Conservation (phyloP, 2,888 invertebrate species). For the Abscondita cerata region DNA sequence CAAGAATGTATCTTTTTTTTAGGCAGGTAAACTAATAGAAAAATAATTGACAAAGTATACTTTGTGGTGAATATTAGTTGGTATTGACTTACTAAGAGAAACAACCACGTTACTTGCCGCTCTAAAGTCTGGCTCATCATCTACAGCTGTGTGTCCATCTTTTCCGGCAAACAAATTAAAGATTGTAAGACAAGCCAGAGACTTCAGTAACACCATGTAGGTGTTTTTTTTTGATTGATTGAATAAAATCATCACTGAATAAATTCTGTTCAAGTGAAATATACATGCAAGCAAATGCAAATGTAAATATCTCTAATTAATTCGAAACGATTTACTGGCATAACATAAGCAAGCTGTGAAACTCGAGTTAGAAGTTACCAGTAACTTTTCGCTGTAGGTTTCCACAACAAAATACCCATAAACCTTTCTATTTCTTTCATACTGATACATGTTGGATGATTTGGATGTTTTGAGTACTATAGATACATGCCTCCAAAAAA, state of each 20-base stretch:
- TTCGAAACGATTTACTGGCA: conserved; percentile 18
- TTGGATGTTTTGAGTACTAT: conserved; percentile 13
- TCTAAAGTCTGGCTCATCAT: conserved; percentile 38
- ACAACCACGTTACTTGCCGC: conserved; percentile 42
- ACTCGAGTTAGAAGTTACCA: conserved; percentile 16
- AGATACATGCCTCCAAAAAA: conserved; percentile 15
- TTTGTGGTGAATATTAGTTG: conserved; percentile 35
- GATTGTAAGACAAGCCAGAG: conserved; percentile 21
- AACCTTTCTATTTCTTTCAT: conserved; percentile 15
- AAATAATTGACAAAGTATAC: conserved; percentile 45
- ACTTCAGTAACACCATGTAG: conserved; percentile 31
- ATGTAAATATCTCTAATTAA: conserved; percentile 10
- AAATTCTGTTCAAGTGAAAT: conserved; percentile 15
- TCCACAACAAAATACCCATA: conserved; percentile 21
- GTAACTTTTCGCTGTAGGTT: conserved; percentile 14
- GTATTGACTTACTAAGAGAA: conserved; percentile 36
- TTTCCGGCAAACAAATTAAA: conserved; percentile 21
- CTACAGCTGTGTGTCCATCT: neutral
- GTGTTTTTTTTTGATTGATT: conserved; percentile 32
- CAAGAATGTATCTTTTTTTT: conserved; percentile 21
- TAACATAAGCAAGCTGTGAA: conserved; percentile 15
- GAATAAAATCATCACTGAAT: conserved; percentile 23
- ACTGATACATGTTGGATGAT: neutral
- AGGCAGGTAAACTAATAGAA: conserved; percentile 27
- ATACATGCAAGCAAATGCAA: conserved; percentile 13